A percentile compares a stretch with the other conserved stretches of the same genome.
phyloP scores from a whole-genome alignment of 2,797 vertebrate genomes.

The Syngnathus acus region DNA sequence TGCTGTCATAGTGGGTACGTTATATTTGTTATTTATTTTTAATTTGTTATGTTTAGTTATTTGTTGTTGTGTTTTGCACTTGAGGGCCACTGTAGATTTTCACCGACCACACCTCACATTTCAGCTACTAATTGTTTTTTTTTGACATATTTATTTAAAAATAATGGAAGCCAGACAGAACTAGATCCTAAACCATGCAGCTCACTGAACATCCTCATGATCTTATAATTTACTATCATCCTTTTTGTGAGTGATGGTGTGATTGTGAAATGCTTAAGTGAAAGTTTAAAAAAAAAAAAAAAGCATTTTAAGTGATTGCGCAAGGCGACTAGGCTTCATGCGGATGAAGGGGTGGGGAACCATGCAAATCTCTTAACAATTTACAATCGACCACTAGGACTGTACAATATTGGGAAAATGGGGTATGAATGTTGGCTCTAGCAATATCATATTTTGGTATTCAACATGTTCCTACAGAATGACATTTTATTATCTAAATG shows the following conservation, averaged over 20 bases:
- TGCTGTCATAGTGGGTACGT: too few species aligned
- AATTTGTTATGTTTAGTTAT: too few species aligned
- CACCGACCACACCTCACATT: neutral
- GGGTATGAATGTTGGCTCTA: too few species aligned
- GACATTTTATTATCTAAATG: too few species aligned
- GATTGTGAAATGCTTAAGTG: slow-evolving; percentile 19
- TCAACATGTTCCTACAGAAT: too few species aligned
- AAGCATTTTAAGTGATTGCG: slow-evolving; percentile 9
- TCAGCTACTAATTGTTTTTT: too few species aligned
- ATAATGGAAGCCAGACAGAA: neutral
- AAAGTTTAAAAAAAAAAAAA: slow-evolving; percentile 7
- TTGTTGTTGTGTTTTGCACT: too few species aligned
- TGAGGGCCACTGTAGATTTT: too few species aligned
- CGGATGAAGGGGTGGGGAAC: slow-evolving; percentile 6
- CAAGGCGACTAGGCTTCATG: slow-evolving; percentile 17
- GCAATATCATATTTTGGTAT: too few species aligned
- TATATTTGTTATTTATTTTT: too few species aligned
- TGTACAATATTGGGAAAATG: too few species aligned
- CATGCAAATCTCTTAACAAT: neutral
- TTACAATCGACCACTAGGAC: too few species aligned
- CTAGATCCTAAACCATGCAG: neutral
- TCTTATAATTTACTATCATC: slow-evolving; percentile 15
- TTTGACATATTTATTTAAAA: neutral
- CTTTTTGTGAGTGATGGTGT: slow-evolving; percentile 24
- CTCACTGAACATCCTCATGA: slow-evolving; percentile 12